phyloP scores from a whole-genome alignment of 64 coral and sea anemone genomes.

The Montipora sp. region DNA sequence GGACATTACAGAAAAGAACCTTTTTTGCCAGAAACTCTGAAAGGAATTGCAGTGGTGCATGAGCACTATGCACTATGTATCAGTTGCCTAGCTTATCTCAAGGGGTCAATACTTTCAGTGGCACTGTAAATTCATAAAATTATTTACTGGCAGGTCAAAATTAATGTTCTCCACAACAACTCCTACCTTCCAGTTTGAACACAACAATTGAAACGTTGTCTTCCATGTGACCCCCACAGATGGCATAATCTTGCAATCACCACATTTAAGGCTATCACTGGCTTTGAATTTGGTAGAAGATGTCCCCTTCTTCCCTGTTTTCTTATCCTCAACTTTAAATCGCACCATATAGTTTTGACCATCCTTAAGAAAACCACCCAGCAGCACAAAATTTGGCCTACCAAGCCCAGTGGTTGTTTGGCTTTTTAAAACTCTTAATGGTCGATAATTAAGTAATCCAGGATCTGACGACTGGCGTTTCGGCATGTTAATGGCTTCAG shows the following conservation, averaged over 20 bases:
- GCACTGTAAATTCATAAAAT: background rate
- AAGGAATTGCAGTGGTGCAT: too few species aligned
- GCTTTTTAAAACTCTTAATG: background rate
- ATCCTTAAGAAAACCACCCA: background rate
- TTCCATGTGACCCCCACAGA: background rate
- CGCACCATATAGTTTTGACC: background rate
- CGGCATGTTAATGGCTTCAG: too few species aligned
- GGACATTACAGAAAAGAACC: too few species aligned
- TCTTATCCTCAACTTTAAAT: background rate
- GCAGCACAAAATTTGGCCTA: slow-evolving; percentile 5
- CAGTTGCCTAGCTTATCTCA: too few species aligned
- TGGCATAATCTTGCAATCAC: background rate
- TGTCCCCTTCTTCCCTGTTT: background rate
- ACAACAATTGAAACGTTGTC: background rate
- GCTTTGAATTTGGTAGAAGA: slow-evolving; percentile 1
- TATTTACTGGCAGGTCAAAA: too few species aligned
- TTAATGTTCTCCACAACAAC: background rate
- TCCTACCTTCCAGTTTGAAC: slow-evolving; percentile 2
- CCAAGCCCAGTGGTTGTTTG: slow-evolving; percentile 19
- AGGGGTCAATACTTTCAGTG: too few species aligned
- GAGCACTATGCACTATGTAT: too few species aligned
- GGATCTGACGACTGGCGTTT: too few species aligned
- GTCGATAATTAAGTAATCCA: too few species aligned
- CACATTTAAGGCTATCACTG: background rate
- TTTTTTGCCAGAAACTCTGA: too few species aligned